Evolutionary conservation across 2,888 invertebrate species (phyloP), one percentile per base, ranked within the genome.

Genomic region (Drosophila kambysellisi): DNA sequence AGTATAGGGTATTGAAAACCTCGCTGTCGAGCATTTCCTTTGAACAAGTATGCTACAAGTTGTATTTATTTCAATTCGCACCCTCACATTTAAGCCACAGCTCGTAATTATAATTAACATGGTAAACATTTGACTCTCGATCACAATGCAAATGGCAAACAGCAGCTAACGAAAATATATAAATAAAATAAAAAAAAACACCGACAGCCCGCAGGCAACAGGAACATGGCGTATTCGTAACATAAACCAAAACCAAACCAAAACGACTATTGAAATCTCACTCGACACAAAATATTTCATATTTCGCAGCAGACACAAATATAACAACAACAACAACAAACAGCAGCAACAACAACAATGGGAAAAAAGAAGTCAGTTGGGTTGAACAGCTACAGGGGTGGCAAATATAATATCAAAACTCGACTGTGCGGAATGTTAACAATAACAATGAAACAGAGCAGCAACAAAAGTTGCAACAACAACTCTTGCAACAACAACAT

Each of bases 341-440:
- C 41, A 41, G 5, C 37, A 20, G 2, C 7, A 37, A 17, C 4
- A 39, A 20, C 15, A 46, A 46, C 25, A 46, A 46, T 8, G 20
- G 20, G 15, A 25, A 25, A 25, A 25, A 15, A 25, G 46, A 68
- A 41, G 43, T 48, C 9, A 30, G 35, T 37, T 50, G 33, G 62
- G 53, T 43, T 57, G 29, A n/a, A 29, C 11, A 30, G 17, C 30
- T 15, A 43, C 35, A 11, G 39, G 43, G 51, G 43, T 25, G 48
- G 51, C 39, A 29, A 39, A 68, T 67, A 56, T n/a, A 70, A 73
- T 76, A 76, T 64, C 58, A 67, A 74, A 74, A 43, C 74, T 81
- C 76, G 72, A 70, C 84, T 81, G 56, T 70, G 78, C 74, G 68
- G 73, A 87, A 85, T 83, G 82, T 88, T 81, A 83, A 89, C 89